Conservation (phyloP, 2,113 vertebrate species). For the Serilophus lunatus region DNA sequence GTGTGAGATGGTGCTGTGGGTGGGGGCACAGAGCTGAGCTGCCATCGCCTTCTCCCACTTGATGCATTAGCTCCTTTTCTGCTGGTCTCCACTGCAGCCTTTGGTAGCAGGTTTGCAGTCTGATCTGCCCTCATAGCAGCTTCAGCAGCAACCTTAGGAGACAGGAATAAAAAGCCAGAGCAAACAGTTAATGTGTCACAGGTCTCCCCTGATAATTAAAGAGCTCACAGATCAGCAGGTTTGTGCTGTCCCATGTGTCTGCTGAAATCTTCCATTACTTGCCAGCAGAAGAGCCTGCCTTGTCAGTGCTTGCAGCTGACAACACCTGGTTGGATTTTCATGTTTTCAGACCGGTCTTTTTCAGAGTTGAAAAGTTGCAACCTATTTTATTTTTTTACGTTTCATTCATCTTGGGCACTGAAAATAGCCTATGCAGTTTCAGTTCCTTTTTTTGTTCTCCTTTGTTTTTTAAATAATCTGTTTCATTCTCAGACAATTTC, state of each 20-base stretch:
- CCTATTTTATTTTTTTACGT: background rate
- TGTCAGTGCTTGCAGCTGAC: background rate
- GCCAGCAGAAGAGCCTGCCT: background rate
- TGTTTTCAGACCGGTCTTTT: background rate
- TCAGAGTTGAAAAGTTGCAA: constrained; percentile 13
- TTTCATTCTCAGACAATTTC: background rate
- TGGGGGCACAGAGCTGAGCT: background rate
- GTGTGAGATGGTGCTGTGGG: background rate
- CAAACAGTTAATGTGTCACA: fast-evolving
- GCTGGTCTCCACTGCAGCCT: background rate
- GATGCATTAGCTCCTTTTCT: background rate
- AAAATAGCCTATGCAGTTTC: constrained; percentile 1
- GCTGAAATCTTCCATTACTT: background rate
- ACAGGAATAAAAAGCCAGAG: background rate
- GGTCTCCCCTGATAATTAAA: background rate
- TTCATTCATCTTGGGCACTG: constrained; percentile 42
- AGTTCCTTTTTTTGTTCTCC: background rate
- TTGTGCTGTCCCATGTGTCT: background rate
- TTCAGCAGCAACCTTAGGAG: background rate
- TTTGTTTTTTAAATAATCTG: background rate
- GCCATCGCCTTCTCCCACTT: background rate
- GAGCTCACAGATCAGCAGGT: background rate
- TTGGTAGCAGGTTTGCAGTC: background rate
- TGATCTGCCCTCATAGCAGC: background rate
- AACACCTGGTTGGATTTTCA: constrained; percentile 16